A percentile compares a stretch with the other conserved stretches of the same genome.
These are phyloP conservation scores for Poicephalus gulielmi DNA, from an alignment of 2,113 vertebrate genomes.

Conservation along the genomic window DNA sequence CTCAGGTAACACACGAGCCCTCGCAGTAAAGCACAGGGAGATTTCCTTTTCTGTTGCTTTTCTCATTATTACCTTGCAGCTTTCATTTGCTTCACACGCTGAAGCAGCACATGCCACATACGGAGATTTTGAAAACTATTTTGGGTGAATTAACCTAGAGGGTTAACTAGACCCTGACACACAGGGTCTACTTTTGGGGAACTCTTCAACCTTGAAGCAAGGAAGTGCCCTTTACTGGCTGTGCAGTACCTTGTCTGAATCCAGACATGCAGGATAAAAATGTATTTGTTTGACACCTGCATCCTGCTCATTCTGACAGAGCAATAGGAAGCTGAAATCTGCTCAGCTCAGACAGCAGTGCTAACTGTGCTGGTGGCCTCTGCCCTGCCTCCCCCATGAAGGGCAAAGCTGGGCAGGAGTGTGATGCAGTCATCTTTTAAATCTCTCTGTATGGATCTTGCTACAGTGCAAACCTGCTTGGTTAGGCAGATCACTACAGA, in stretches of 20 bases:
- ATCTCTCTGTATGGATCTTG: not conserved
- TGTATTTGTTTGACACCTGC: not conserved
- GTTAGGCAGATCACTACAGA: not conserved
- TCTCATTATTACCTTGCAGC: not conserved
- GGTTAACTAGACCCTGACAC: not conserved
- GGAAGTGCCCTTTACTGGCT: not conserved
- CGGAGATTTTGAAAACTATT: not conserved
- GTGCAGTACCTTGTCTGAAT: not conserved
- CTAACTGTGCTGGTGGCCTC: not conserved
- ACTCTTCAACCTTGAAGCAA: not conserved
- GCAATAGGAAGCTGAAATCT: not conserved
- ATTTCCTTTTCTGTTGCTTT: not conserved
- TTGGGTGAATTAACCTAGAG: not conserved
- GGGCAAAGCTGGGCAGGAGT: not conserved
- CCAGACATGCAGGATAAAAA: not conserved
- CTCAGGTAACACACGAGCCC: accelerated
- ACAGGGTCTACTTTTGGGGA: not conserved
- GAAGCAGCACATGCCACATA: accelerated
- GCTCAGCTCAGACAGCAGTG: not conserved
- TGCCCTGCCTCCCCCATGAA: not conserved
- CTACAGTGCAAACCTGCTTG: not conserved
- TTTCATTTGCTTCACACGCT: not conserved
- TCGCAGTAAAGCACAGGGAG: accelerated
- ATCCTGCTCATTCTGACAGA: not conserved
- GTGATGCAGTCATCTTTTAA: not conserved